phyloP scores from a whole-genome alignment of 2,797 vertebrate genomes.

The Sibirionetta formosa region DNA sequence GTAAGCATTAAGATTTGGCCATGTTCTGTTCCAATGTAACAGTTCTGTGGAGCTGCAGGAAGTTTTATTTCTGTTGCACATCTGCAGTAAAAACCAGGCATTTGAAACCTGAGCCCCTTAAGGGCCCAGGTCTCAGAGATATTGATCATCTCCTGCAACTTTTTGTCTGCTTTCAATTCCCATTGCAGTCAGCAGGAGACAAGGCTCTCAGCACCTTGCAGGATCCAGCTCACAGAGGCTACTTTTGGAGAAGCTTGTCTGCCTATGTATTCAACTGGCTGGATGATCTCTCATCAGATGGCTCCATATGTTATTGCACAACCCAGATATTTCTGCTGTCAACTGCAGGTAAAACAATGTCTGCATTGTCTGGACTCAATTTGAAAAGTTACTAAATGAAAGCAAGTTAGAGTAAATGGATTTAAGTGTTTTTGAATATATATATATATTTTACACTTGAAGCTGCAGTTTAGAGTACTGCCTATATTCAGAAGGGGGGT shows the following conservation, averaged over 20 bases:
- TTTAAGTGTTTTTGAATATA: neutral
- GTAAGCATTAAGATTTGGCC: neutral
- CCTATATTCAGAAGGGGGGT: neutral
- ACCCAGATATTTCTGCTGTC: conserved; percentile 32
- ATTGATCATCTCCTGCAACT: conserved; percentile 39
- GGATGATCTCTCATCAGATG: neutral
- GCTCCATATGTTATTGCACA: conserved; percentile 6
- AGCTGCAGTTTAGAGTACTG: neutral
- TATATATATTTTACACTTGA: neutral
- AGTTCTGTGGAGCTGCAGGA: neutral
- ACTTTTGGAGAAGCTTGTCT: neutral
- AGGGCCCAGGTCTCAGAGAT: neutral
- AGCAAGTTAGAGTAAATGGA: neutral
- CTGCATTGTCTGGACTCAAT: neutral
- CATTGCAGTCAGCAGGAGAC: neutral
- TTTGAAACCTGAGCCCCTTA: conserved; percentile 49
- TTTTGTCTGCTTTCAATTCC: conserved; percentile 35
- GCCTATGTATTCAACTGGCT: conserved; percentile 6
- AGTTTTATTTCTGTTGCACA: conserved; percentile 49
- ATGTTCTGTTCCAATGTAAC: neutral
- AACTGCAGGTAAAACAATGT: conserved; percentile 4
- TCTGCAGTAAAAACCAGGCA: conserved; percentile 26
- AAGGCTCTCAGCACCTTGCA: neutral
- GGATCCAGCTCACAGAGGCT: neutral
- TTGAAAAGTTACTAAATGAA: neutral